Evolutionary conservation across 2,113 vertebrate species (phyloP), one percentile per base, ranked within the genome.

Genomic region (Carassius auratus): DNA sequence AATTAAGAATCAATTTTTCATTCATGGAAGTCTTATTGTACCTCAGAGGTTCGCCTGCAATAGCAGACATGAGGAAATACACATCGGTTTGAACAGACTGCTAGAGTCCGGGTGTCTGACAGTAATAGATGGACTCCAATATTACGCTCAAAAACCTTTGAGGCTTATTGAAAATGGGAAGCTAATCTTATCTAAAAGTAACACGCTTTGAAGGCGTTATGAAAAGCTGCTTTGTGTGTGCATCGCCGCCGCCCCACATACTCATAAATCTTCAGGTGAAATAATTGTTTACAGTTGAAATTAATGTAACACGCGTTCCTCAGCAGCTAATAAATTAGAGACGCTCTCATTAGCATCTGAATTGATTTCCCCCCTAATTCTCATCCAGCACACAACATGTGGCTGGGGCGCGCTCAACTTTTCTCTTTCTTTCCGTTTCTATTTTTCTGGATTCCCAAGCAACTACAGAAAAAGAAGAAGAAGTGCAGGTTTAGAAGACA

Each of bases 241-340:
- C 77, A 82, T 76, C 84, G 78, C 74, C 74, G 76, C 74, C 57
- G 14, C 85, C 79, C 79, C 80, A 55, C 66, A 85, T 30, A 33
- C 88, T 85, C 86, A 91, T 91, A 91, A 90, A 91, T 91, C 89
- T 89, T 89, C 75, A 42, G 45, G 83, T 62, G 85, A 86, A 90
- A 89, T 90, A 90, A 91, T 90, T 91, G 91, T 91, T 91, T 91
- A 89, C 91, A 90, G 89, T 91, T 87, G 83, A 87, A 91, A 90
- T 91, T 86, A 91, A 91, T 90, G 90, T 90, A 91, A 91, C 86
- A 84, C 78, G 81, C 90, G 86, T 90, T 91, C 87, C 88, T 87
- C 89, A 81, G 89, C 89, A 89, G 87, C 88, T 91, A 90, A 91
- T 91, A 91, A 91, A 91, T 91, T 90, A 91, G 88, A 79, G 84